Evolutionary conservation across 2,797 vertebrate genomes (phyloP).

Genomic region (Aplochiton taeniatus): DNA sequence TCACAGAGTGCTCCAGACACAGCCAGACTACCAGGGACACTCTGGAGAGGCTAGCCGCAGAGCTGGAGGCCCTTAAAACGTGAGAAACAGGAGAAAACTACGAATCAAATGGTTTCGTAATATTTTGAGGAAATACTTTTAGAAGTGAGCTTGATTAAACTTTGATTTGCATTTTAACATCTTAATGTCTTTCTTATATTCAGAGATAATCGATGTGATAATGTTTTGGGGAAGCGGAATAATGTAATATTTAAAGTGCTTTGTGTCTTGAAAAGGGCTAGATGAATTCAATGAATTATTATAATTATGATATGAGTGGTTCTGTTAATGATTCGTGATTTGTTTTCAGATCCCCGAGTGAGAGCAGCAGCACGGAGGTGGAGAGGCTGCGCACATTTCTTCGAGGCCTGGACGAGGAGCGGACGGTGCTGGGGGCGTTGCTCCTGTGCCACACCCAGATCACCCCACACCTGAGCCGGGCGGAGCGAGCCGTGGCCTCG

Average conservation of each 20-base stretch:
- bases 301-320: background rate
- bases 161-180: no score
- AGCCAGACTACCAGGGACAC: conserved; percentile 61
- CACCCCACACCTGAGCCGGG: conserved; percentile 64
- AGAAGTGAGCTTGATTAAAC: no score
- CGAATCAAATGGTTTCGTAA: no score
- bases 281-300: no score
- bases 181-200: no score
- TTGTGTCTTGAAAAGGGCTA: no score
- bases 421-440: conserved; percentile 73
- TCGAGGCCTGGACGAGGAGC: conserved; percentile 73
- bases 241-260: no score
- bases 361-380: conserved; percentile 73
- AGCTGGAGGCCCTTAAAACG: conserved; percentile 79
- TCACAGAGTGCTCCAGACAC: conserved; percentile 76
- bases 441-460: conserved; percentile 68
- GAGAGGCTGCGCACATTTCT: conserved; percentile 74
- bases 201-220: no score
- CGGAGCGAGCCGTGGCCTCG: conserved; percentile 72
- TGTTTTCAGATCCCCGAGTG: conserved; percentile 74
- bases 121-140: no score
- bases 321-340: background rate
- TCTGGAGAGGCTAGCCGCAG: conserved; percentile 70
- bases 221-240: no score
- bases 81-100: conserved; percentile 53